These are phyloP conservation scores for Sapajus apella DNA, from an alignment of 2,113 vertebrate genomes.

Conservation along the genomic window DNA sequence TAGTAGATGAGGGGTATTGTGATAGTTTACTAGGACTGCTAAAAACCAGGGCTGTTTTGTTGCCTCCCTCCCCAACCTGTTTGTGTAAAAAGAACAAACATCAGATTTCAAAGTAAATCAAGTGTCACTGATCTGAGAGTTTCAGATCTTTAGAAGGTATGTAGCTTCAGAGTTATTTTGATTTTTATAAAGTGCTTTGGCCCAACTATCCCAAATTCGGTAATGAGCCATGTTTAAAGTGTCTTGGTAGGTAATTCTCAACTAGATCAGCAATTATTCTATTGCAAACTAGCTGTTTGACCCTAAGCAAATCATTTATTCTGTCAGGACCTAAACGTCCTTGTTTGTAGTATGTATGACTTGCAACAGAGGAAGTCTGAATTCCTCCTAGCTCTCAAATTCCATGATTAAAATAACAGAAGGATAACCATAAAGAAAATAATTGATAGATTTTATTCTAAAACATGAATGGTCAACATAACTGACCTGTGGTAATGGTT, in stretches of 20 bases:
- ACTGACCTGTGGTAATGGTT: neutral
- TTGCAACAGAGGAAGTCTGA: neutral
- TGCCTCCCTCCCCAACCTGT: neutral
- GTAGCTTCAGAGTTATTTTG: neutral
- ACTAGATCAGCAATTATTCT: neutral
- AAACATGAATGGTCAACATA: neutral
- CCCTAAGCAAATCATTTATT: neutral
- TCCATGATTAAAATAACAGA: neutral
- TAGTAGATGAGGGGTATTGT: neutral
- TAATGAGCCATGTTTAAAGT: neutral
- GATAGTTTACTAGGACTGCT: neutral
- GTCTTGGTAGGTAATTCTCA: neutral
- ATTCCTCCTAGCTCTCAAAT: neutral
- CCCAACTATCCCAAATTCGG: neutral
- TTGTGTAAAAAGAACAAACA: neutral
- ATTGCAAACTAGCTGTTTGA: neutral
- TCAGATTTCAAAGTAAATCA: neutral
- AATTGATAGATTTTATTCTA: neutral
- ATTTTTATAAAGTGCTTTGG: conserved; percentile 21
- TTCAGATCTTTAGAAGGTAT: neutral
- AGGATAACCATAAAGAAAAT: neutral
- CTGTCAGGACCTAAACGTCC: neutral
- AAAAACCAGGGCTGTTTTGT: neutral
- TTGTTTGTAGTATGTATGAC: neutral
- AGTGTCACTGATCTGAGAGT: neutral